These are phyloP conservation scores for Cossypha dichroa DNA, from an alignment of 2,797 vertebrate genomes.

Conservation along the genomic window DNA sequence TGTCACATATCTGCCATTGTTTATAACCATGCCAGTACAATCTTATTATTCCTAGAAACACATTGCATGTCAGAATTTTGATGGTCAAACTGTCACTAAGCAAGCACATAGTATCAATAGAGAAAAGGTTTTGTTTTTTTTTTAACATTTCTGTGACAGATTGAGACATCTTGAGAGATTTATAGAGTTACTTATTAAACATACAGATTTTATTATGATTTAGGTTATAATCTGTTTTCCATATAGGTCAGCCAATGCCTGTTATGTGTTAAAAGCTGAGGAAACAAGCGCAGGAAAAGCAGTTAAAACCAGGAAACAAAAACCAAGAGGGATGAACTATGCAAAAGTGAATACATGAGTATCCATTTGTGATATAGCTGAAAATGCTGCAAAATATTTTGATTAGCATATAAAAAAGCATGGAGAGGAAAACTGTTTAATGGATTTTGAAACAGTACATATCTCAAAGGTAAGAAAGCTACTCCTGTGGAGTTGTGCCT, in stretches of 20 bases:
- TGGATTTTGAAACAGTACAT: not conserved
- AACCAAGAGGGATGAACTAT: not conserved
- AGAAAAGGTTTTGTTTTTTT: not conserved
- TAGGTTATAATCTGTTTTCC: slow-evolving; percentile 9
- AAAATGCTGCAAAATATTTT: not conserved
- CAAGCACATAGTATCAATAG: not conserved
- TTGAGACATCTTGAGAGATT: not conserved
- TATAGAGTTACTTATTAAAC: not conserved
- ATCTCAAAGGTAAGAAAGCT: not conserved
- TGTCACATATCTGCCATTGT: not conserved
- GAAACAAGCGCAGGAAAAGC: slow-evolving; percentile 45
- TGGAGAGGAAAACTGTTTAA: not conserved
- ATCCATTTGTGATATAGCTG: not conserved
- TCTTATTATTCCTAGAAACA: not conserved
- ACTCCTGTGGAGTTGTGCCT: not conserved
- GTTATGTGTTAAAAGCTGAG: slow-evolving; percentile 10
- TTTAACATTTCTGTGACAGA: not conserved
- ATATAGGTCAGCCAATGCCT: not conserved
- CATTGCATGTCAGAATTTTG: not conserved
- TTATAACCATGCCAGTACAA: not conserved
- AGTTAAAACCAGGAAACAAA: slow-evolving; percentile 39
- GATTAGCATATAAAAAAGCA: not conserved
- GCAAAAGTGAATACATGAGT: not conserved
- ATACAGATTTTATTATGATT: not conserved
- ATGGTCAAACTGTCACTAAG: not conserved